Evolutionary conservation across 2,797 vertebrate species (phyloP).

Genomic region (Syngnathus acus): DNA sequence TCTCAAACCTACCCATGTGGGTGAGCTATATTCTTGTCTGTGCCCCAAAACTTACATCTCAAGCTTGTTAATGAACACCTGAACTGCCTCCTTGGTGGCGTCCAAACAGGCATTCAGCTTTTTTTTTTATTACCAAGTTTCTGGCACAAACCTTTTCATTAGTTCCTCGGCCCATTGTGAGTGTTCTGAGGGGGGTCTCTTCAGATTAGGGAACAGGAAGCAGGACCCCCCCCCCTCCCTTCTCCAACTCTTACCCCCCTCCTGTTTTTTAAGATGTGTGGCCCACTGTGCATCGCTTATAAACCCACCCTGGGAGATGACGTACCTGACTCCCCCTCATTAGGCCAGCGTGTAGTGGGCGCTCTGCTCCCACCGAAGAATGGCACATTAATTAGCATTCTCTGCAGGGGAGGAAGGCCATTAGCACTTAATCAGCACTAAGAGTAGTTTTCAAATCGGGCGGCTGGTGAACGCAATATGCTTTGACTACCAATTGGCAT

Average conservation of each 20-base stretch:
- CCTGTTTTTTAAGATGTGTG: constrained; percentile 44
- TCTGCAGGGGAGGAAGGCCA: constrained; percentile 69
- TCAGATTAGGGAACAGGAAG: constrained; percentile 70
- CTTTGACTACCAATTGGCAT: too few species aligned
- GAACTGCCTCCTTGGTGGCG: constrained; percentile 19
- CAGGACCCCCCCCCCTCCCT: constrained; percentile 34
- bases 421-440: constrained; percentile 79
- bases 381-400: constrained; percentile 77
- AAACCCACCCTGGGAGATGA: constrained; percentile 69
- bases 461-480: constrained; percentile 40
- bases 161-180: constrained; percentile 50
- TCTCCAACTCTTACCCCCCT: constrained; percentile 41
- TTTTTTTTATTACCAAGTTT: constrained; percentile 35
- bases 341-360: constrained; percentile 67
- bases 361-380: constrained; percentile 63
- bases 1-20: neutral
- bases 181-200: constrained; percentile 52
- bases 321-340: constrained; percentile 74
- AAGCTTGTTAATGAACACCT: constrained; percentile 14
- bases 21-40: neutral
- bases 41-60: neutral
- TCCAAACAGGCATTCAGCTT: constrained; percentile 19
- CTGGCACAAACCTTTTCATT: constrained; percentile 53
- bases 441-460: constrained; percentile 65
- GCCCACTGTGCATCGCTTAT: constrained; percentile 47